phyloP scores from a whole-genome alignment of 2,888 invertebrate genomes.

The Ormyrus rosae region DNA sequence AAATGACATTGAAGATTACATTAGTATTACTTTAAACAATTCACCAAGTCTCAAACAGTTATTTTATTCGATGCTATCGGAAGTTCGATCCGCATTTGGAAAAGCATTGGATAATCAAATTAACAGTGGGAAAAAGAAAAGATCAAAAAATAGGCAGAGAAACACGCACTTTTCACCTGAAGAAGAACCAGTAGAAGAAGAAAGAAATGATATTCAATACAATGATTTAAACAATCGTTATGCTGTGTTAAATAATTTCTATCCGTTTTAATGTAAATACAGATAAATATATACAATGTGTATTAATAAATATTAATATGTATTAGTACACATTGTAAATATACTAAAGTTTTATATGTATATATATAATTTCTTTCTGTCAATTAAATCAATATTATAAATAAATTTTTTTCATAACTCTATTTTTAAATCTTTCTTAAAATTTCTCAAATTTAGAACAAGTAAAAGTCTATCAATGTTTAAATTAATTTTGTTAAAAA shows the following conservation, averaged over 20 bases:
- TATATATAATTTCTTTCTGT: background rate
- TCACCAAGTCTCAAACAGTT: constrained; percentile 70
- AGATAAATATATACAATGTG: constrained; percentile 6
- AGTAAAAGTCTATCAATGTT: background rate
- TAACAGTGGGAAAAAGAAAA: constrained; percentile 43
- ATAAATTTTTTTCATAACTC: background rate
- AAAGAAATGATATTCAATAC: constrained; percentile 52
- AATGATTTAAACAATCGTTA: constrained; percentile 61
- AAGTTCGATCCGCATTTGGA: constrained; percentile 59
- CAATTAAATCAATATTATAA: background rate
- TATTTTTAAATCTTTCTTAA: background rate
- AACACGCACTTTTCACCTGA: constrained; percentile 61
- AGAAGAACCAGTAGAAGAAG: constrained; percentile 29
- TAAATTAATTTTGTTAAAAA: background rate
- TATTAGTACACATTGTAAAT: background rate
- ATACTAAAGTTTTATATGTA: background rate
- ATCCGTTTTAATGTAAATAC: background rate
- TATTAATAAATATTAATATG: no score
- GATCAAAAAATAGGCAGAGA: constrained; percentile 61
- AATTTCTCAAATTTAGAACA: background rate
- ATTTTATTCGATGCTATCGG: constrained; percentile 63
- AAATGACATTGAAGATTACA: constrained; percentile 77
- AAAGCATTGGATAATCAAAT: constrained; percentile 42
- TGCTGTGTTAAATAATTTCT: constrained; percentile 44
- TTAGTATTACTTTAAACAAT: constrained; percentile 72